Percentiles rank a stretch among this genome's conserved stretches.
These are phyloP conservation scores for Brachionus rotundiformis DNA, from an alignment of 1,140 invertebrate genomes.

Conservation along the genomic window DNA sequence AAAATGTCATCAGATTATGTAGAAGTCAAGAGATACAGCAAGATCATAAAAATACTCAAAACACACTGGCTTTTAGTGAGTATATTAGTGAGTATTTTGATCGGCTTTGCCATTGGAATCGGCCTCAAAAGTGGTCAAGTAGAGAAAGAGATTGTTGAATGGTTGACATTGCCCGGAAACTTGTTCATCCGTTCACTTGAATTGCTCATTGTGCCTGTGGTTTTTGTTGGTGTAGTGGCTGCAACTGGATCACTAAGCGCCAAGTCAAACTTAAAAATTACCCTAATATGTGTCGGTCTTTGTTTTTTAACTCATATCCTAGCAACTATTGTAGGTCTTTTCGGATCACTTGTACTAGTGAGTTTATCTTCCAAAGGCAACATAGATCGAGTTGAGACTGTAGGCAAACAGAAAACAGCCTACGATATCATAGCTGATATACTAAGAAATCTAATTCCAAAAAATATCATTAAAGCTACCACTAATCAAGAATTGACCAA, in stretches of 20 bases:
- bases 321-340: neutral
- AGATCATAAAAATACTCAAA: neutral
- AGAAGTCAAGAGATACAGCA: neutral
- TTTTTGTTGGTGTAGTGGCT: slow-evolving; percentile 49
- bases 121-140: neutral
- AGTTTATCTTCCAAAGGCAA: neutral
- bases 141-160: neutral
- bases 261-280: slow-evolving; percentile 39
- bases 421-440: slow-evolving; percentile 51
- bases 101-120: slow-evolving; percentile 39
- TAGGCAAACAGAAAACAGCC: slow-evolving; percentile 36
- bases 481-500: slow-evolving; percentile 38
- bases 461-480: slow-evolving; percentile 50
- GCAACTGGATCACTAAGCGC: slow-evolving; percentile 47
- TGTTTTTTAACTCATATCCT: slow-evolving; percentile 31
- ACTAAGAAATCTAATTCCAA: slow-evolving; percentile 28
- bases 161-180: slow-evolving; percentile 33
- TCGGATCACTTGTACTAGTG: slow-evolving; percentile 26
- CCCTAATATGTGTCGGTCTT: slow-evolving; percentile 34
- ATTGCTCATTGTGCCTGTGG: slow-evolving; percentile 31
- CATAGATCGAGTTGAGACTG: neutral
- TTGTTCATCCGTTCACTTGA: slow-evolving; percentile 46
- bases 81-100: slow-evolving; percentile 19
- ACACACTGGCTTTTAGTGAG: slow-evolving; percentile 16
- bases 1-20: neutral